Evolutionary conservation across 1,140 invertebrate genomes (phyloP).

Genomic region (Plectrocnemia conspersa): DNA sequence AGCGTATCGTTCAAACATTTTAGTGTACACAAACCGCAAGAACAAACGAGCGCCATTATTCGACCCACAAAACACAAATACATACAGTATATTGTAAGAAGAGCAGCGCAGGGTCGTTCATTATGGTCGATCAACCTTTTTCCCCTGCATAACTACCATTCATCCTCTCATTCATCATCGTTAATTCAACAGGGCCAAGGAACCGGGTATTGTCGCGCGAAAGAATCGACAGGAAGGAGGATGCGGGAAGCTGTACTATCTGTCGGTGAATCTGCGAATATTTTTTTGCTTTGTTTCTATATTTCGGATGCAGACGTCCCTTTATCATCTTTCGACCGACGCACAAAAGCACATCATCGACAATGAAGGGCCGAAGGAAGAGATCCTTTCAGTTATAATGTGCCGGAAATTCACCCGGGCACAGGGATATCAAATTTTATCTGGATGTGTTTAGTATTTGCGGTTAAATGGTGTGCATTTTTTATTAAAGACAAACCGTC

Average conservation of each 20-base stretch:
- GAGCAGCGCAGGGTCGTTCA: no score
- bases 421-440: slow-evolving; percentile 30
- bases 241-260: slow-evolving; percentile 30
- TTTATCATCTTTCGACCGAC: slow-evolving; percentile 26
- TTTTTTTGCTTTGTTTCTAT: slow-evolving; percentile 29
- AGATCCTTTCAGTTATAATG: slow-evolving; percentile 20
- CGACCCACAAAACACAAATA: no score
- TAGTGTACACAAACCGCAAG: no score
- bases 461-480: slow-evolving; percentile 14
- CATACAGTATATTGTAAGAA: no score
- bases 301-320: slow-evolving; percentile 30
- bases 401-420: slow-evolving; percentile 28
- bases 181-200: slow-evolving; percentile 14
- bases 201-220: slow-evolving; percentile 9
- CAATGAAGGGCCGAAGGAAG: slow-evolving; percentile 28
- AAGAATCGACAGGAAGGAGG: slow-evolving; percentile 33
- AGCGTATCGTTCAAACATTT: no score
- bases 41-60: no score
- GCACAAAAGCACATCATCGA: slow-evolving; percentile 24
- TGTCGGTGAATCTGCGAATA: slow-evolving; percentile 34
- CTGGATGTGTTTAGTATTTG: slow-evolving; percentile 1
- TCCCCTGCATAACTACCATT: no score
- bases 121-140: no score
- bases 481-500: no score
- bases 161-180: slow-evolving; percentile 15